phyloP scores from a whole-genome alignment of 2,113 vertebrate genomes.

The Pteronura brasiliensis region DNA sequence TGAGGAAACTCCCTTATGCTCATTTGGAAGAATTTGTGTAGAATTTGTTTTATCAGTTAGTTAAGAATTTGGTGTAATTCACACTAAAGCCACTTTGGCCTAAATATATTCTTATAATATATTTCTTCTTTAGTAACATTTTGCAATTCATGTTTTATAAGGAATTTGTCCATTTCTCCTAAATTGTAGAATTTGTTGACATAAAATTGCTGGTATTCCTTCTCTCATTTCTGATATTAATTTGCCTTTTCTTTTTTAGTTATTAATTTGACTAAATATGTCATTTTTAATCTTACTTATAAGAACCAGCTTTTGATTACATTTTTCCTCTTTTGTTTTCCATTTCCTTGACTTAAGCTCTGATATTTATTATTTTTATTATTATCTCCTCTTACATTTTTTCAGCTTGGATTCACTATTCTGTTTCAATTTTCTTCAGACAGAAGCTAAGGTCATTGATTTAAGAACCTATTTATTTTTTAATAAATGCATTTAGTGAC shows the following conservation, averaged over 20 bases:
- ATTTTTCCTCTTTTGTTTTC: background rate
- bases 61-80: background rate
- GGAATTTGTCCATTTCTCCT: background rate
- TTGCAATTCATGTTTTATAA: background rate
- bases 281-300: background rate
- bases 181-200: background rate
- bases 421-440: background rate
- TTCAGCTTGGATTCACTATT: background rate
- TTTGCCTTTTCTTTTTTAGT: background rate
- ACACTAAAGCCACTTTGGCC: background rate
- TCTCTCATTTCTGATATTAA: background rate
- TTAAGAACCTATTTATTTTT: background rate
- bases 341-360: background rate
- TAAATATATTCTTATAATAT: background rate
- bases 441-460: background rate
- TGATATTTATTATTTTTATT: background rate
- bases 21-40: background rate
- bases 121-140: background rate
- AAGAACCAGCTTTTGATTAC: background rate
- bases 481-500: background rate
- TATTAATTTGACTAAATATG: background rate
- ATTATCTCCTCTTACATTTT: background rate
- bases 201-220: background rate
- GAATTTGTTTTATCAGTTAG: background rate
- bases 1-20: background rate